A percentile compares a stretch with the other conserved stretches of the same genome.
Evolutionary conservation across 2,113 vertebrate species (phyloP).

Genomic region (Laticauda colubrina): DNA sequence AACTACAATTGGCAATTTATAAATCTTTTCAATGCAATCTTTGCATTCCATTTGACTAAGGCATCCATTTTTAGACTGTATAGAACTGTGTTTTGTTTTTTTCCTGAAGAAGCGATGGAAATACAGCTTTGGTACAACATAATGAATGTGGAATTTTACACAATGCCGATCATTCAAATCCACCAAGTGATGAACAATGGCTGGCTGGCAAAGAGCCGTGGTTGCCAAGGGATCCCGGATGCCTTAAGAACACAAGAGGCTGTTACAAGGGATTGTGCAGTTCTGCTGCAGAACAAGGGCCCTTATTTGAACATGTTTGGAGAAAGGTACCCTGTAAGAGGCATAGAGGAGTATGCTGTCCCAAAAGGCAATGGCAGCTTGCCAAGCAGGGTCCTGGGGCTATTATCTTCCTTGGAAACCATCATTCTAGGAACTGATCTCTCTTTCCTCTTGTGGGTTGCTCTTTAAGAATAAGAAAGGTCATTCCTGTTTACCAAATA

Average conservation of each 20-base stretch:
- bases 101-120: conserved; percentile 1
- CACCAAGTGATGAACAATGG: conserved; percentile 8
- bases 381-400: neutral
- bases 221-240: conserved; percentile 35
- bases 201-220: conserved; percentile 17
- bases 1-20: neutral
- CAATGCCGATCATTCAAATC: conserved; percentile 20
- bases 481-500: conserved; percentile 3
- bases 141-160: conserved; percentile 16
- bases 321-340: neutral
- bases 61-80: neutral
- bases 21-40: neutral
- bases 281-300: conserved; percentile 25
- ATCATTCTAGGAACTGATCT: neutral
- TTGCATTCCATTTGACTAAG: neutral
- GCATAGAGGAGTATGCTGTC: neutral
- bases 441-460: neutral
- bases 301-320: conserved; percentile 3
- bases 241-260: conserved; percentile 20
- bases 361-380: conserved; percentile 3
- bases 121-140: neutral
- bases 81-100: neutral
- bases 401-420: neutral
- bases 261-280: conserved; percentile 13
- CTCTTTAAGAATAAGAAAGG: neutral